Percentiles rank a stretch among this genome's conserved stretches.
phyloP scores from a whole-genome alignment of 2,888 invertebrate species.

The Melanchra persicariae region DNA sequence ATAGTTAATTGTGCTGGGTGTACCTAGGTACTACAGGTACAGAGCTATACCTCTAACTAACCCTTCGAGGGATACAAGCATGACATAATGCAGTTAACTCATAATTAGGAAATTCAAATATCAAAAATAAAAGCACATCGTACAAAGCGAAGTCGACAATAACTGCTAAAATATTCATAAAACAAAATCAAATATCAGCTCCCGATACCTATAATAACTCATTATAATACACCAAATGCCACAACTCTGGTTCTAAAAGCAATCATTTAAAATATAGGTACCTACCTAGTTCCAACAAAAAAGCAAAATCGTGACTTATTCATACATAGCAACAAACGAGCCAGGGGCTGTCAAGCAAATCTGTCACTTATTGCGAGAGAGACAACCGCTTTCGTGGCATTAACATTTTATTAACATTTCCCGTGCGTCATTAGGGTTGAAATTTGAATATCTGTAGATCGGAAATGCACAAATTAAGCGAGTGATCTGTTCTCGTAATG shows the following conservation, averaged over 20 bases:
- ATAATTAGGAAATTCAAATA: not conserved
- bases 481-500: constrained; percentile 90
- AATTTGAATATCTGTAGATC: constrained; percentile 90
- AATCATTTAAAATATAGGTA: constrained; percentile 68
- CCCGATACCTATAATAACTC: constrained; percentile 60
- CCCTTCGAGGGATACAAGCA: not conserved
- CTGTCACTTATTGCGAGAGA: constrained; percentile 88
- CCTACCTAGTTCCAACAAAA: constrained; percentile 76
- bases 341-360: constrained; percentile 88
- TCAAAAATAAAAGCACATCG: constrained; percentile 28
- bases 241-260: constrained; percentile 65
- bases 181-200: constrained; percentile 52
- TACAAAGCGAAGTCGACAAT: constrained; percentile 6
- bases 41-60: no score
- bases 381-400: constrained; percentile 87
- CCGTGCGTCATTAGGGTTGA: constrained; percentile 89
- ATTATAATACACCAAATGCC: constrained; percentile 67
- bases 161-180: constrained; percentile 49
- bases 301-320: constrained; percentile 89
- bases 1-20: no score
- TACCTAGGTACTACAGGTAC: no score
- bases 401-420: constrained; percentile 91
- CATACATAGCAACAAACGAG: constrained; percentile 87
- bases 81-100: not conserved
- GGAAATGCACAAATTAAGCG: constrained; percentile 91